phyloP scores from a whole-genome alignment of 2,113 vertebrate genomes.

The Ochotona princeps region DNA sequence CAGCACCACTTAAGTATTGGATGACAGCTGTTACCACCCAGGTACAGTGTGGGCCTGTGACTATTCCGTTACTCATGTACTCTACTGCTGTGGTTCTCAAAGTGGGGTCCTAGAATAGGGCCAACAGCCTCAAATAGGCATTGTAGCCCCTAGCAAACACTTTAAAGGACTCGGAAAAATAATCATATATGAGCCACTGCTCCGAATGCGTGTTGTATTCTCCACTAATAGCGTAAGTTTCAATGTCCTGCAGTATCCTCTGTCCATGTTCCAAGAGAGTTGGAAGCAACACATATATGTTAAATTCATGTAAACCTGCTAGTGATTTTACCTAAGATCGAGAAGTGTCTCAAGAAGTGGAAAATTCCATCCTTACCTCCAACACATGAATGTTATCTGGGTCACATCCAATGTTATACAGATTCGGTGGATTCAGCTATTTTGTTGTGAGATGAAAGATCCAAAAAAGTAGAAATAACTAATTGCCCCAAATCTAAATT shows the following conservation, averaged over 20 bases:
- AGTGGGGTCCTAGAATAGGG: background rate
- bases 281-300: background rate
- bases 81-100: background rate
- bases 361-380: background rate
- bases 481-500: background rate
- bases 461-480: background rate
- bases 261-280: background rate
- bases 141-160: background rate
- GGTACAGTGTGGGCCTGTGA: rapidly evolving
- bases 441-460: background rate
- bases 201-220: background rate
- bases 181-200: background rate
- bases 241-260: background rate
- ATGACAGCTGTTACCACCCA: background rate
- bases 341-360: background rate
- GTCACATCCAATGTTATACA: background rate
- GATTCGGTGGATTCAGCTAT: background rate
- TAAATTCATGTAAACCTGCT: background rate
- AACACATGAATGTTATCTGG: background rate
- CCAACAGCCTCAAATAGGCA: background rate
- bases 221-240: background rate
- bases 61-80: too few species aligned
- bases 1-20: background rate
- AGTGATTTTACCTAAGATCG: background rate
- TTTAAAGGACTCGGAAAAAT: background rate